Evolutionary conservation across 1,140 invertebrate genomes (phyloP).

Genomic region (Aphidius ervi): DNA sequence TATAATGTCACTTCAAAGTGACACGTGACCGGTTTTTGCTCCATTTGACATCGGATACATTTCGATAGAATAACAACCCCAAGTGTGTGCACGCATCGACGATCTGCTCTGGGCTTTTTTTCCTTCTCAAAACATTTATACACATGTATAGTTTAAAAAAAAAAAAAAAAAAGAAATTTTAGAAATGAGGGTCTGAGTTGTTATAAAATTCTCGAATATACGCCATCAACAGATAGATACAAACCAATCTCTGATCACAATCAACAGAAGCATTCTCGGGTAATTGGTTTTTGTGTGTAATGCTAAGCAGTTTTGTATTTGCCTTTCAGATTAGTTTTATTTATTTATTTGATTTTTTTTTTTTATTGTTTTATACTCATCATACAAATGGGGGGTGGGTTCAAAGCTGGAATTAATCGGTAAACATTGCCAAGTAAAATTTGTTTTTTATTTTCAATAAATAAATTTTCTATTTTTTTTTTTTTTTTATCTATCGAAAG

Average conservation of each 20-base stretch:
- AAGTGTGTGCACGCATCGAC: not conserved
- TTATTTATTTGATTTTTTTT: not conserved
- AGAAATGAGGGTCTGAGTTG: not conserved
- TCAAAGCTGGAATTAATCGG: slow-evolving; percentile 27
- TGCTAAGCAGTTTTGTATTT: slow-evolving; percentile 28
- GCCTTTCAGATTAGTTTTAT: slow-evolving; percentile 22
- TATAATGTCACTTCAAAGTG: slow-evolving; percentile 26
- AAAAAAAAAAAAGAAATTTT: not conserved
- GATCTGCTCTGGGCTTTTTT: not conserved
- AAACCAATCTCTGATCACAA: slow-evolving; percentile 24
- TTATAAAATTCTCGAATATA: not conserved
- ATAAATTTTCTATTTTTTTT: not conserved
- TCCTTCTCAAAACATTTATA: slow-evolving; percentile 6
- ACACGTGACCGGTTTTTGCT: slow-evolving; percentile 27
- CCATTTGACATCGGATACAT: slow-evolving; percentile 31
- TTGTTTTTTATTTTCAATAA: not conserved
- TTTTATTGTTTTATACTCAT: slow-evolving; percentile 9
- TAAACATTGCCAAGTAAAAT: not conserved
- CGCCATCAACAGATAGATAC: not conserved
- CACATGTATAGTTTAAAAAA: slow-evolving; percentile 10
- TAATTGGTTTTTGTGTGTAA: slow-evolving; percentile 37
- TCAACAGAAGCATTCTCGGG: slow-evolving; percentile 31
- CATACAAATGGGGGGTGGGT: slow-evolving; percentile 4
- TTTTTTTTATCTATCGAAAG: not conserved
- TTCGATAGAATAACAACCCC: slow-evolving; percentile 27